Conservation (phyloP, 2,797 vertebrate genomes). For the Sebastes kiyomatsui region DNA sequence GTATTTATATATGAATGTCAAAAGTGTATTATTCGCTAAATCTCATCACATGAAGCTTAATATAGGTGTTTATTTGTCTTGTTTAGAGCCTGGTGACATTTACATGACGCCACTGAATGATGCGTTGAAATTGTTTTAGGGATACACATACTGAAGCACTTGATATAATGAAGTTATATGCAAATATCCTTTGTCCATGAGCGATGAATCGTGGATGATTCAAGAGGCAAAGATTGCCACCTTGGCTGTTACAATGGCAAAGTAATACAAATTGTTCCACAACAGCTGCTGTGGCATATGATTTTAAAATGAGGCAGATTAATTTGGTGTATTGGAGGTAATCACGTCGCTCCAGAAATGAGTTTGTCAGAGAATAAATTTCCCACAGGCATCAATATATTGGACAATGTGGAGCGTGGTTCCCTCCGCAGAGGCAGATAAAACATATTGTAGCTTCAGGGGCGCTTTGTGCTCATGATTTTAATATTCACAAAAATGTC, state of each 20-base stretch:
- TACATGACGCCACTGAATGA: neutral
- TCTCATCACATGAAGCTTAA: neutral
- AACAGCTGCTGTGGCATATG: slow-evolving; percentile 28
- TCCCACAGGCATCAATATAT: slow-evolving; percentile 57
- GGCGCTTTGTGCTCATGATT: slow-evolving; percentile 19
- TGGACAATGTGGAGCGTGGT: slow-evolving; percentile 37
- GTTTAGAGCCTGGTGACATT: neutral
- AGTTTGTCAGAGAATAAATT: slow-evolving; percentile 50
- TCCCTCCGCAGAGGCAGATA: slow-evolving; percentile 25
- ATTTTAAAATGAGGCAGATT: slow-evolving; percentile 51
- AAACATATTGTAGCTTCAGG: slow-evolving; percentile 22
- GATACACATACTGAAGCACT: neutral
- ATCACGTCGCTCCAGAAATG: slow-evolving; percentile 47
- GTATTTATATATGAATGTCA: neutral
- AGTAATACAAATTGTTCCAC: slow-evolving; percentile 29
- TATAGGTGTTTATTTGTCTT: neutral
- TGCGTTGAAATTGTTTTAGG: neutral
- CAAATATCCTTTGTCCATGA: slow-evolving; percentile 25
- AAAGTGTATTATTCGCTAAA: neutral
- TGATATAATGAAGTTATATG: slow-evolving; percentile 14
- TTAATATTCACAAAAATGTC: slow-evolving; percentile 44
- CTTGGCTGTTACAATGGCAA: neutral
- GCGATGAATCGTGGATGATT: slow-evolving; percentile 12
- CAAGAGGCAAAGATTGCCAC: neutral
- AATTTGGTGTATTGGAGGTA: slow-evolving; percentile 50